These are phyloP conservation scores for Dinocampus coccinellae DNA, from an alignment of 2,888 invertebrate species.

Conservation along the genomic window DNA sequence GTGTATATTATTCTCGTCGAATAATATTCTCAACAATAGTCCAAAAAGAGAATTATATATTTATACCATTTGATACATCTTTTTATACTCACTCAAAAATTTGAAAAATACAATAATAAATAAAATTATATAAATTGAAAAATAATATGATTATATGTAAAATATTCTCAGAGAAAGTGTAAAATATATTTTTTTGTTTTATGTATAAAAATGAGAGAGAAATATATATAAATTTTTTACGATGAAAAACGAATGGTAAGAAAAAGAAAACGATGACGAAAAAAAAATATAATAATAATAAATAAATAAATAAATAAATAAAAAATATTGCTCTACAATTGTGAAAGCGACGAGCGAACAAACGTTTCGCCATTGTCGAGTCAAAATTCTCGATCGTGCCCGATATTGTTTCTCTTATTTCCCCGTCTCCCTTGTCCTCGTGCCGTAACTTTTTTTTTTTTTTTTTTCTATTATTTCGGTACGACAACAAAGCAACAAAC, in stretches of 20 bases:
- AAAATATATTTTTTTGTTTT: not conserved
- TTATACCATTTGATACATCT: not conserved
- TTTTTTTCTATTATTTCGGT: too few species aligned
- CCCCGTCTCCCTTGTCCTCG: too few species aligned
- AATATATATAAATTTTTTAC: not conserved
- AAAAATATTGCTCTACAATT: not conserved
- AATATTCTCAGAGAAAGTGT: not conserved
- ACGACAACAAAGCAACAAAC: constrained; percentile 53
- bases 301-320: not conserved
- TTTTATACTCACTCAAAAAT: not conserved
- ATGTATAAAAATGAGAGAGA: not conserved
- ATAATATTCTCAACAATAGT: constrained; percentile 9
- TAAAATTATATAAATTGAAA: too few species aligned
- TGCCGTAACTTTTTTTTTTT: too few species aligned
- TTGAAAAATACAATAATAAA: too few species aligned
- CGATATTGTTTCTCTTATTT: not conserved
- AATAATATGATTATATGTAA: not conserved
- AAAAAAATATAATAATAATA: not conserved
- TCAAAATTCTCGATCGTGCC: not conserved
- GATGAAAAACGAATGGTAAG: not conserved
- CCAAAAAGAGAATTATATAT: not conserved
- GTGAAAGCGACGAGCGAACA: not conserved
- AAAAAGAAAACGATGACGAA: not conserved
- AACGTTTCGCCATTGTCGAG: not conserved
- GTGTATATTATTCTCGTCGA: constrained; percentile 20